Evolutionary conservation across 2,113 vertebrate species (phyloP).

Genomic region (Myrmecobius fasciatus): DNA sequence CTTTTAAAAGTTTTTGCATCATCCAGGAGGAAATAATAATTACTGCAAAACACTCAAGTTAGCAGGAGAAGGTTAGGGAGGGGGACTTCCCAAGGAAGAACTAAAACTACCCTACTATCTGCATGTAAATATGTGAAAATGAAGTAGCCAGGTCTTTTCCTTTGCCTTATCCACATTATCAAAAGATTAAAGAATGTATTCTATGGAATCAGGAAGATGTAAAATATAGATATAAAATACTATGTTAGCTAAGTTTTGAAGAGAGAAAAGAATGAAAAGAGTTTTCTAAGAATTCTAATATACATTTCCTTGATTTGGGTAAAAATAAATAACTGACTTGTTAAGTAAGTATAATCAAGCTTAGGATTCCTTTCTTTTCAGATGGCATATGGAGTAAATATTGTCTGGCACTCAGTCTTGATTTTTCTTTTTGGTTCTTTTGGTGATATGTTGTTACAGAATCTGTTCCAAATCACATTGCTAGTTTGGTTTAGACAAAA

Average conservation of each 20-base stretch:
- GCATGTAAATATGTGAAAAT: background rate
- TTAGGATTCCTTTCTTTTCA: constrained; percentile 42
- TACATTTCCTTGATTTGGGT: background rate
- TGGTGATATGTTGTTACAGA: constrained; percentile 71
- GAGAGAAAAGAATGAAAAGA: background rate
- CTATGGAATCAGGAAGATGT: background rate
- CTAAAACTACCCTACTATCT: background rate
- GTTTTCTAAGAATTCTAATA: background rate
- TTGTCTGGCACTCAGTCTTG: background rate
- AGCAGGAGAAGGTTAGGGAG: background rate
- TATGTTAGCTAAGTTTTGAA: background rate
- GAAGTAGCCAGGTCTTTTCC: background rate
- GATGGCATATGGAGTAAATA: constrained; percentile 35
- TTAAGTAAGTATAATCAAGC: background rate
- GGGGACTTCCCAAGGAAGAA: constrained; percentile 34
- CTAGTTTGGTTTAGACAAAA: constrained; percentile 79
- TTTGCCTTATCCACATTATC: background rate
- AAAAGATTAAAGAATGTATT: background rate
- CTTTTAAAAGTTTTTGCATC: constrained; percentile 46
- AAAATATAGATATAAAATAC: background rate
- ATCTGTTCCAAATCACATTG: constrained; percentile 70
- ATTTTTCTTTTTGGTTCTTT: constrained; percentile 68
- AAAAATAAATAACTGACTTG: background rate
- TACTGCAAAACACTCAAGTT: constrained; percentile 52
- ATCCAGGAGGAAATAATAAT: constrained; percentile 68